Percentiles rank a stretch among this genome's conserved stretches.
These are phyloP conservation scores for Galleria mellonella DNA, from an alignment of 1,140 invertebrate genomes.

Conservation along the genomic window DNA sequence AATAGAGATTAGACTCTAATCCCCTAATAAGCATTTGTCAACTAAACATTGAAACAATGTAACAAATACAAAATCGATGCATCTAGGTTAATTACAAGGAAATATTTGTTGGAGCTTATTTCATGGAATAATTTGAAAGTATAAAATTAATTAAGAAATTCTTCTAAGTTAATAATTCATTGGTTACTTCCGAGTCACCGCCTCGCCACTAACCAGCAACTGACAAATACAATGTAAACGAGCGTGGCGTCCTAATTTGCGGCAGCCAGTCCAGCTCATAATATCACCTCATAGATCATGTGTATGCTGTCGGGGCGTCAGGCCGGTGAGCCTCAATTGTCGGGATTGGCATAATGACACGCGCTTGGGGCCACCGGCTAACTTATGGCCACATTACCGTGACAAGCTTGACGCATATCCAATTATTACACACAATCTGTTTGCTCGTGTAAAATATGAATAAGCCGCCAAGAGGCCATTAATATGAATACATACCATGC, in stretches of 20 bases:
- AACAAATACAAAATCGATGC: too few species aligned
- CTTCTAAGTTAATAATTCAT: background rate
- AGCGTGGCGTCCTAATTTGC: slow-evolving; percentile 8
- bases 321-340: slow-evolving; percentile 29
- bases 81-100: too few species aligned
- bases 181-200: background rate
- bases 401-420: slow-evolving; percentile 60
- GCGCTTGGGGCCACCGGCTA: slow-evolving; percentile 33
- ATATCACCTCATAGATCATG: slow-evolving; percentile 42
- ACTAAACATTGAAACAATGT: too few species aligned
- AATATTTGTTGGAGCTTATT: too few species aligned
- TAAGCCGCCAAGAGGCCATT: slow-evolving; percentile 32
- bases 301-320: slow-evolving; percentile 10
- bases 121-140: too few species aligned
- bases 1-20: too few species aligned
- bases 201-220: background rate
- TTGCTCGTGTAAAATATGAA: slow-evolving; percentile 58
- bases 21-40: too few species aligned
- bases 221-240: background rate
- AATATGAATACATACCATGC: slow-evolving; percentile 38
- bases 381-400: slow-evolving; percentile 60
- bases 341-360: slow-evolving; percentile 54
- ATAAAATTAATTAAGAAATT: too few species aligned
- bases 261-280: slow-evolving; percentile 21
- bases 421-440: slow-evolving; percentile 65